Base-by-base conservation (phyloP, 2,113 vertebrate species). In the Vulpes lagopus region DNA sequence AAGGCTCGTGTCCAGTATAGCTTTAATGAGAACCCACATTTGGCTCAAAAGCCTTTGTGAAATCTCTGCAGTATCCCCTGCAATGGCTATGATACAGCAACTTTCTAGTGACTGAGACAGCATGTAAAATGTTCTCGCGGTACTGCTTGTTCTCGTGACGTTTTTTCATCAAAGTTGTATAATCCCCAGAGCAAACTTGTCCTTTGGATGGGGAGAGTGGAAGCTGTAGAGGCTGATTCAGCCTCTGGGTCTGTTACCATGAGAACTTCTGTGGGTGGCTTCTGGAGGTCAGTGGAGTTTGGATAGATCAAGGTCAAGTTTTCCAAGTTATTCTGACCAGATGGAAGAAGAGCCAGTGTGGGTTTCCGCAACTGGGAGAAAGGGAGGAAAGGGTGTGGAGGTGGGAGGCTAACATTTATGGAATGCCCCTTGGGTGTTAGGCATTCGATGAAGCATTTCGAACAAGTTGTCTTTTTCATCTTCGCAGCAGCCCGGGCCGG, bases 171-270 rank as follows among this genome's bases (percentile, higher is more conserved):
- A 87, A 80, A 94, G 92, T 83, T 92, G 92, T 87, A 51, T 80
- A 81, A 1, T 69, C 83, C 80, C 87, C 87, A 94, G 96, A 87
- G 97, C 95, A 91, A 96, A 80, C 92, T 93, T 89, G 92, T 89
- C 95, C 94, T 97, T 96, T 94, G 67, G 73, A 74, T 87, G n/a
- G 65, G 51, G 43, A 93, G 57, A 79, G 38, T 1, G 5, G 82
- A 93, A 83, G 38, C 86, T 89, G 22, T 59, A 65, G 35, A 92
- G 96, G 91, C 93, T 97, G 94, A 95, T 83, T 96, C 92, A 95
- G 87, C 82, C 92, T 96, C 92, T 59, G 71, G 64, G 73, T 67
- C 73, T 80, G 57, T 96, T 84, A 76, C 73, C 89, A 79, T 49
- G 79, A 96, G 92, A 89, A 80, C 64, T 89, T 62, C 4, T 9